Base-by-base conservation (phyloP, 2,113 vertebrate genomes). In the Colossoma macropomum region DNA sequence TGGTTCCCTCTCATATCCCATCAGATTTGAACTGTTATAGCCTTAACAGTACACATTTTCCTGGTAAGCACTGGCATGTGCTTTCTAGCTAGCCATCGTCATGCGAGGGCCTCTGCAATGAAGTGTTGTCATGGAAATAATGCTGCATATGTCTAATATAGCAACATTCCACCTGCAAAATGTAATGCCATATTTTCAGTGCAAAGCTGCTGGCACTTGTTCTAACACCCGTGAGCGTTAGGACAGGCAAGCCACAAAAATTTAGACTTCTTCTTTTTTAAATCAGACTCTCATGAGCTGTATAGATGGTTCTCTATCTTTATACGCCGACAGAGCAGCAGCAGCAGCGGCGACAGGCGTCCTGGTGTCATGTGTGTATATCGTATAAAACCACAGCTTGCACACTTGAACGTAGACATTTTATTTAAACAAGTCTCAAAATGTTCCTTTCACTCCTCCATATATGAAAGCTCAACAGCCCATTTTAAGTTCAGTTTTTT, bases 81-180 rank as follows among this genome's bases (percentile, higher is more conserved):
- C 72, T 25, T 28, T 79, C 65, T 69, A 52, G 23, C 28, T 54
- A 72, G 25, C 73, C 65, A 52, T 80, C 38, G 74, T 80, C 45
- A 74, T 48, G 79, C n/a, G 27, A 80, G 79, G 75, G 66, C 77
- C 81, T 66, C 48, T 77, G 76, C 70, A 70, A 80, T 71, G 79
- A 87, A 84, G 32, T 68, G 87, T 90, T 90, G 86, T 86, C 86
- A 88, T 89, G 87, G 88, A 76, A 87, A 89, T 89, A 76, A 69
- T 85, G 74, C 85, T 85, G 84, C 77, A 85, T 86, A 85, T 78
- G 62, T 87, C 77, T 85, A 86, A 89, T 89, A 88, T 89, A 89
- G 86, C 86, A 88, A 86, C 86, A 84, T 80, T 88, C 75, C 88
- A 88, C 84, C 87, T 88, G 85, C 84, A 88, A 88, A 86, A 85